Evolutionary conservation across 53 echinoderm and acorn worm genomes (phyloP), one percentile per base, ranked within the genome.

Genomic region (Patiria pectinifera): DNA sequence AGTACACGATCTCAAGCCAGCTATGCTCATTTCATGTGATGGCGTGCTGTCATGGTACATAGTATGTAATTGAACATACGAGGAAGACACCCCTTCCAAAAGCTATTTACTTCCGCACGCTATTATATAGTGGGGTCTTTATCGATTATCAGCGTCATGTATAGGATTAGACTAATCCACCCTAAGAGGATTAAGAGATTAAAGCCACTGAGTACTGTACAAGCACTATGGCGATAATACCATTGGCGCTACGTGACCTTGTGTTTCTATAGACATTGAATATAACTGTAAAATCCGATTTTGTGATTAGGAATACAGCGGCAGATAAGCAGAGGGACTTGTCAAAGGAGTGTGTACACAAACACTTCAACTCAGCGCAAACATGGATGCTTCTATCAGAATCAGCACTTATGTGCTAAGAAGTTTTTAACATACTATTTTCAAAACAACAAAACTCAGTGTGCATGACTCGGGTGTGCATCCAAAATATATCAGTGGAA

Each of bases 211-310:
- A 66, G 35, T 60, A 66, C 62, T 63, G 84, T 84, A 44, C 19
- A 84, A 66, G 18, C 45, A 62, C 1, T 11, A 6, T 8, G 59
- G 61, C 22, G 44, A 83, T 59, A 62, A 83, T 46, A 13, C 35
- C 58, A 22, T 48, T 11, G 60, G 82, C 18, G 69, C 8, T 19
- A 35, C 26, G 10, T 24, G 35, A 43, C 35, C 35, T 35, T 35
- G 62, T 84, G 83, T 82, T 23, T 35, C 35, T 35, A 35, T 35
- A 35, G 35, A 35, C 60, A 84, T 63, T 84, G 84, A 84, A 62
- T 84, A 84, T 84, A 84, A 84, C 84, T 63, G 84, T 84, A 84
- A 84, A 84, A 84, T 84, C 84, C 84, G 62, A 84, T 84, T 61
- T 6, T 24, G 19, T 59, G 43, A 84, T 24, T 84, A 66, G 63